These are phyloP conservation scores for Beris chalybata DNA, from an alignment of 2,888 invertebrate genomes.

Conservation along the genomic window DNA sequence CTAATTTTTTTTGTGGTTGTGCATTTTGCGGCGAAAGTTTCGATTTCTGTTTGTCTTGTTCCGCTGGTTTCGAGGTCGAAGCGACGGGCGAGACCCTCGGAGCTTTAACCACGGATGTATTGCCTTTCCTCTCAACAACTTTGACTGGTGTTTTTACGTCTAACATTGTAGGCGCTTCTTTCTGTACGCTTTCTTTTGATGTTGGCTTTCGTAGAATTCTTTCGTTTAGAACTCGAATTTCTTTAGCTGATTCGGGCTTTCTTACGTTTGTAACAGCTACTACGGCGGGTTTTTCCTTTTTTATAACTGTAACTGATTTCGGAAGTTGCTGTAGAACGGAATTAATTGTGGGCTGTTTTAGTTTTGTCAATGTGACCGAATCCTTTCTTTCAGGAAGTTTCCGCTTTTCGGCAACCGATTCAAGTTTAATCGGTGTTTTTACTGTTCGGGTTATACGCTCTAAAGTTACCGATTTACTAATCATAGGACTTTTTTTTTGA, in stretches of 20 bases:
- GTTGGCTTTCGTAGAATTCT: conserved; percentile 14
- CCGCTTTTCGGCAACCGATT: conserved; percentile 45
- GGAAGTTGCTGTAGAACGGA: conserved; percentile 32
- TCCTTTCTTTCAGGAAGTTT: conserved; percentile 23
- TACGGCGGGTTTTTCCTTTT: conserved; percentile 34
- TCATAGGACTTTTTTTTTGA: not conserved
- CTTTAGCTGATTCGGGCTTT: not conserved
- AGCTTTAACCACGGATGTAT: not conserved
- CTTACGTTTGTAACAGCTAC: not conserved
- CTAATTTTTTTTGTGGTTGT: conserved; percentile 35
- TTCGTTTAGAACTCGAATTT: conserved; percentile 25
- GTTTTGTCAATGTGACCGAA: not conserved
- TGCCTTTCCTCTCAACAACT: conserved; percentile 7
- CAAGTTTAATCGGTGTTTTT: conserved; percentile 19
- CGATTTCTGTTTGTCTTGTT: conserved; percentile 4
- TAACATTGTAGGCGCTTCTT: not conserved
- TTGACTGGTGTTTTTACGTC: conserved; percentile 24
- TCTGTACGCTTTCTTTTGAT: conserved; percentile 16
- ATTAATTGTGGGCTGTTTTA: conserved; percentile 24
- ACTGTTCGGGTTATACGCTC: not conserved
- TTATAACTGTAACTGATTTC: conserved; percentile 31
- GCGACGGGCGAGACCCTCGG: not conserved
- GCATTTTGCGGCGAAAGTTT: conserved; percentile 2
- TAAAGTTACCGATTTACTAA: not conserved
- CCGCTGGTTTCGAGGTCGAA: conserved; percentile 4